These are phyloP conservation scores for Protula sp. DNA, from an alignment of 2,888 invertebrate species.

Conservation along the genomic window DNA sequence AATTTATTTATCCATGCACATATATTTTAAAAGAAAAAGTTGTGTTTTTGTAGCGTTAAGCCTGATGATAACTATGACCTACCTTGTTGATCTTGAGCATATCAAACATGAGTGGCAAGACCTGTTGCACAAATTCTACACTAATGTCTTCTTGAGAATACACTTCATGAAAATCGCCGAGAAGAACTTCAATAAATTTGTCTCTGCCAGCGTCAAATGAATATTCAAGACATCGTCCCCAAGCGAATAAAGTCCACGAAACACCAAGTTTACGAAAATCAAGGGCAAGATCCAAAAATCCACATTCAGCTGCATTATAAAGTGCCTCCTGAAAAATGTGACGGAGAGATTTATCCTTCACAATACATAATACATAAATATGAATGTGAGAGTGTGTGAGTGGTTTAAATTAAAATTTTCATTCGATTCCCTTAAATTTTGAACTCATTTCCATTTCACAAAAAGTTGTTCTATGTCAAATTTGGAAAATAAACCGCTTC, in stretches of 20 bases:
- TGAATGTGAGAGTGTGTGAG: too few relatives aligned
- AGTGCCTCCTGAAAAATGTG: slow-evolving; percentile 78
- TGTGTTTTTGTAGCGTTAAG: too few relatives aligned
- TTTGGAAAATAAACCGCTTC: too few relatives aligned
- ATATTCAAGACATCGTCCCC: slow-evolving; percentile 82
- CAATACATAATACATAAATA: too few relatives aligned
- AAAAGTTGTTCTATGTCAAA: too few relatives aligned
- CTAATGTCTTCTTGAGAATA: slow-evolving; percentile 59
- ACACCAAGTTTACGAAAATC: slow-evolving; percentile 55
- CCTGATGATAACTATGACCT: slow-evolving; percentile 25
- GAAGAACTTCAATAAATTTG: slow-evolving; percentile 77
- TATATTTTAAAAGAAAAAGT: too few relatives aligned
- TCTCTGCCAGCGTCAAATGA: slow-evolving; percentile 79
- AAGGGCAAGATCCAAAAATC: slow-evolving; percentile 83
- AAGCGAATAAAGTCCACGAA: slow-evolving; percentile 86
- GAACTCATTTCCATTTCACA: too few relatives aligned
- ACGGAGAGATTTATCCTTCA: too few relatives aligned
- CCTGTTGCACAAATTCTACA: slow-evolving; percentile 82
- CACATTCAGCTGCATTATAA: slow-evolving; percentile 89
- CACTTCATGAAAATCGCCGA: slow-evolving; percentile 77
- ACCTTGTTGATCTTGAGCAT: slow-evolving; percentile 86
- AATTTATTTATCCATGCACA: too few relatives aligned
- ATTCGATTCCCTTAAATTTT: too few relatives aligned
- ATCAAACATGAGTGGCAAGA: slow-evolving; percentile 80
- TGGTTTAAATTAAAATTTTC: too few relatives aligned